Conservation (phyloP, 2,888 invertebrate genomes). For the Tuta absoluta region DNA sequence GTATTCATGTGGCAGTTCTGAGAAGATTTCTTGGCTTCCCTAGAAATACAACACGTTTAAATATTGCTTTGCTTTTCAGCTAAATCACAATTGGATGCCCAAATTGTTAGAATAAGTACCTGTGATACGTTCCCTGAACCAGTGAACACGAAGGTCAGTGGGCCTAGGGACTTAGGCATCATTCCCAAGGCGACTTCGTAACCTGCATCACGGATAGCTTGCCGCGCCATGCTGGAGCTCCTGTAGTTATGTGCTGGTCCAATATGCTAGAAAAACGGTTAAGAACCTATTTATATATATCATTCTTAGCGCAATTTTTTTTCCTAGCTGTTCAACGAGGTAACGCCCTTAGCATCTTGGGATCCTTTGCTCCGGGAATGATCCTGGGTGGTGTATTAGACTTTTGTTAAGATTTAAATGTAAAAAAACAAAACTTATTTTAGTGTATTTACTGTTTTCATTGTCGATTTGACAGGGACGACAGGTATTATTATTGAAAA, state of each 20-base stretch:
- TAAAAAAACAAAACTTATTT: too few species aligned
- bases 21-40: slow-evolving; percentile 95
- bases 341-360: too few species aligned
- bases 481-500: too few species aligned
- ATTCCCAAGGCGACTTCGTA: slow-evolving; percentile 97
- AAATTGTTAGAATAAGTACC: slow-evolving; percentile 53
- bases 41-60: slow-evolving; percentile 48
- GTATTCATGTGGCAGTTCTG: slow-evolving; percentile 98
- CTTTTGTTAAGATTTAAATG: too few species aligned
- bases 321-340: too few species aligned
- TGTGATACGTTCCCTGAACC: slow-evolving; percentile 99
- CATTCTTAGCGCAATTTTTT: too few species aligned
- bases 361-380: too few species aligned
- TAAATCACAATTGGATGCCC: background rate
- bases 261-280: slow-evolving; percentile 86
- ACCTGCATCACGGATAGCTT: slow-evolving; percentile 98
- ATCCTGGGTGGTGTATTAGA: too few species aligned
- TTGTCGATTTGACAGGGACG: too few species aligned
- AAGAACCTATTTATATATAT: background rate
- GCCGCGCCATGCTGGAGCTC: slow-evolving; percentile 98
- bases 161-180: slow-evolving; percentile 99
- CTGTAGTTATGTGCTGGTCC: slow-evolving; percentile 99
- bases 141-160: slow-evolving; percentile 98
- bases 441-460: too few species aligned
- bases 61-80: too few species aligned